Base-by-base conservation (phyloP, 2,888 invertebrate species). In the Mylabris sibirica region DNA sequence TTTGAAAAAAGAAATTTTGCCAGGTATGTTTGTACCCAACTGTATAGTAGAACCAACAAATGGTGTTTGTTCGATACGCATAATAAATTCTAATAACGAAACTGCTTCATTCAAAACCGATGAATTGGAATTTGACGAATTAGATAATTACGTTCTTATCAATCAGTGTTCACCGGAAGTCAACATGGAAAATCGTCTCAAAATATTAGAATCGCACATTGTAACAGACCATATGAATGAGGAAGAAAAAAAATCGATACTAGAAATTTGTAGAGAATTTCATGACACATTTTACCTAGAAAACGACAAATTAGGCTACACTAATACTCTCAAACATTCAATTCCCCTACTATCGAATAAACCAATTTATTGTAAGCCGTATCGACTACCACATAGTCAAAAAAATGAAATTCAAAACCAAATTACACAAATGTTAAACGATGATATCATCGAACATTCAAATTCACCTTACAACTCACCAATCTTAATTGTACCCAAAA, bases 401-500 rank as follows among this genome's bases (percentile, higher is more conserved):
- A 77, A 78, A 67, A 38, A 69, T 5, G 78, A 78, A 75, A 74
- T 79, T 9, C 60, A 74, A 17, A 65, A 60, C 5, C 75, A 78
- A 71, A 73, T 78, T 12, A 17, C 69, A 2, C 70, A 77, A 73
- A 76, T 71, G 69, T 17, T 69, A 64, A 57, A 74, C 0, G 67
- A 77, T 67, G 67, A 71, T 24, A 77, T 77, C 53, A 76, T 78
- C 30, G 63, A 65, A 71, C 72, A 65, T 41, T 73, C 71, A 2
- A 67, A 53, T 70, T 76, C 72, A 34, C 75, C 74, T n/a, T 77
- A 68, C 49, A 70, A 66, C 41, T 64, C 62, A 12, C 71, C 72
- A 4, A 44, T 73, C 2, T 63, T 68, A 49, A 61, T 75, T n/a
- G 72, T 76, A 17, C 78, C 81, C n/a, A 0, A 82, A 82, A 26